Percentiles rank a stretch among this genome's conserved stretches.
Conservation (phyloP, 2,113 vertebrate species). For the Epinephelus fuscoguttatus region DNA sequence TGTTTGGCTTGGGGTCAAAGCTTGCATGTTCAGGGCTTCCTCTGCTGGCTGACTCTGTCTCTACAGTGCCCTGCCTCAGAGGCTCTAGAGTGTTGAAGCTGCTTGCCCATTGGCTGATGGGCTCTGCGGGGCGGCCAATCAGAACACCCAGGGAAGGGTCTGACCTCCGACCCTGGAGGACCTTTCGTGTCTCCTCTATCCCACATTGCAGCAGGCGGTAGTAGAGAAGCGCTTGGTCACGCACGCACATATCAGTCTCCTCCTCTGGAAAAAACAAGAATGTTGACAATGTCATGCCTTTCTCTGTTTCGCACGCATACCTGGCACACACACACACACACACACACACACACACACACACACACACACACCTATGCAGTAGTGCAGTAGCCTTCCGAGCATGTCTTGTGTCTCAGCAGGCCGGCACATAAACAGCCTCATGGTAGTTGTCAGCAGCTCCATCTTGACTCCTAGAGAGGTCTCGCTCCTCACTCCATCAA, state of each 20-base stretch:
- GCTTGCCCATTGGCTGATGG: constrained; percentile 88
- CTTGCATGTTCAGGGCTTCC: constrained; percentile 73
- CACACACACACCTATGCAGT: constrained; percentile 88
- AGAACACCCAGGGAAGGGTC: constrained; percentile 92
- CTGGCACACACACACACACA: constrained; percentile 59
- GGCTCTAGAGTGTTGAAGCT: constrained; percentile 92
- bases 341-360: neutral
- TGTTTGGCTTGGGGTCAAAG: constrained; percentile 42
- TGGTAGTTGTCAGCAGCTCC: constrained; percentile 91
- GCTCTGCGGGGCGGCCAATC: constrained; percentile 86
- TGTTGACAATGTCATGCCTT: neutral
- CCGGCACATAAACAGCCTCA: constrained; percentile 90
- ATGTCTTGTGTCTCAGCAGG: constrained; percentile 95
- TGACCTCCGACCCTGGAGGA: constrained; percentile 91
- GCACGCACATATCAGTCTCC: constrained; percentile 92
- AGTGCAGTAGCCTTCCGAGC: constrained; percentile 91
- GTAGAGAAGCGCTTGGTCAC: constrained; percentile 93
- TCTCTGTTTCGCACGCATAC: neutral
- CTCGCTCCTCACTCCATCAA: constrained; percentile 90
- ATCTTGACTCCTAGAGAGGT: constrained; percentile 88
- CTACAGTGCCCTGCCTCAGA: constrained; percentile 81
- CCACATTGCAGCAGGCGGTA: constrained; percentile 91
- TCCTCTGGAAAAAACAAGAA: constrained; percentile 87
- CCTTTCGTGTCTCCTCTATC: constrained; percentile 83
- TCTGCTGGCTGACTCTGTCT: constrained; percentile 77